These are phyloP conservation scores for Stegodyphus mimosarum DNA, from an alignment of 1,140 invertebrate species.

Conservation along the genomic window DNA sequence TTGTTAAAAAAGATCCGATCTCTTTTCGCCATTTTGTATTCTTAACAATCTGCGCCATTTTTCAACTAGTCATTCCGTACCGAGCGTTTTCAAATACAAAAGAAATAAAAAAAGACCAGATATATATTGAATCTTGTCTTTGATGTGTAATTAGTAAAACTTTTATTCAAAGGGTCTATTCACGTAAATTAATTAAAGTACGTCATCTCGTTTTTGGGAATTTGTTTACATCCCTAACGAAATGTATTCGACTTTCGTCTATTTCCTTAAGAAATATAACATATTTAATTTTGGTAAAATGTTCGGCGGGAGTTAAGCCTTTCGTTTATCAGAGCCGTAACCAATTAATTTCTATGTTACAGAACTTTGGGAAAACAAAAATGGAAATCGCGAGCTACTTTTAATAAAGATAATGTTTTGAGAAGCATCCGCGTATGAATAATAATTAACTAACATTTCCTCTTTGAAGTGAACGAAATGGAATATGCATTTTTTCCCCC, in stretches of 20 bases:
- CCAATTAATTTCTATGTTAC: conserved; percentile 23
- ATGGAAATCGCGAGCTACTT: conserved; percentile 4
- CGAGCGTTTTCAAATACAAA: too few relatives aligned
- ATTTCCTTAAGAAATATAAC: conserved; percentile 9
- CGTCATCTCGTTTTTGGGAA: too few relatives aligned
- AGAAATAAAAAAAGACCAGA: too few relatives aligned
- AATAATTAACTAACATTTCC: conserved; percentile 44
- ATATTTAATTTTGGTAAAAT: conserved; percentile 32
- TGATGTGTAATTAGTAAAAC: too few relatives aligned
- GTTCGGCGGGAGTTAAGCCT: background rate
- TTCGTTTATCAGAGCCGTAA: background rate
- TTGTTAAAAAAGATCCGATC: too few relatives aligned
- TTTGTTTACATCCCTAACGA: too few relatives aligned
- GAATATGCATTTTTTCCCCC: background rate
- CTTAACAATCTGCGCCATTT: too few relatives aligned
- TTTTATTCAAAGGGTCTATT: too few relatives aligned
- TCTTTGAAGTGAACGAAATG: background rate
- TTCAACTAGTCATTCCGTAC: too few relatives aligned
- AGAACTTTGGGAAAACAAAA: background rate
- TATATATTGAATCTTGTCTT: too few relatives aligned
- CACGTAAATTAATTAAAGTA: too few relatives aligned
- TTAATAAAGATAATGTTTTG: conserved; percentile 58
- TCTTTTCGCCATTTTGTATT: too few relatives aligned
- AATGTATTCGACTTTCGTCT: background rate
- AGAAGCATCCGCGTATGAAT: background rate